Percentiles rank a stretch among this genome's conserved stretches.
phyloP scores from a whole-genome alignment of 2,113 vertebrate genomes.

The Callithrix jacchus region DNA sequence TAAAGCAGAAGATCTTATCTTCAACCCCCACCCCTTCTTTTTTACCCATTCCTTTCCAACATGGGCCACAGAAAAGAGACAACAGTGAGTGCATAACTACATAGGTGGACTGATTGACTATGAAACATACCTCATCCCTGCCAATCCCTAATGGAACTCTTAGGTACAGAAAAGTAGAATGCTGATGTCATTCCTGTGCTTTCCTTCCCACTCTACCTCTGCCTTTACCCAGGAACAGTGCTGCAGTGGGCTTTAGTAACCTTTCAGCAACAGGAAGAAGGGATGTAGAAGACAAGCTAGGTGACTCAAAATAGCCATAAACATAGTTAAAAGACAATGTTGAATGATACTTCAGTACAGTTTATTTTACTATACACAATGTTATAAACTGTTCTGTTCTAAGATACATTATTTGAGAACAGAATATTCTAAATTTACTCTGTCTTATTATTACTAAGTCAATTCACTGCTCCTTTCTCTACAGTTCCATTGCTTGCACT shows the following conservation, averaged over 20 bases:
- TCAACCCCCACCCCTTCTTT: neutral
- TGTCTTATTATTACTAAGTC: neutral
- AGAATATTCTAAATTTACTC: slow-evolving; percentile 26
- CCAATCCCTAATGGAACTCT: neutral
- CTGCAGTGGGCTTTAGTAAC: neutral
- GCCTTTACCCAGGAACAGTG: neutral
- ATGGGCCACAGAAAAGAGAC: neutral
- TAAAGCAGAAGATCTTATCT: neutral
- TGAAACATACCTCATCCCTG: neutral
- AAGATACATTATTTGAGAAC: neutral
- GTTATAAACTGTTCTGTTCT: neutral
- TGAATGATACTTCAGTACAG: neutral
- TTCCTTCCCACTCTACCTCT: neutral
- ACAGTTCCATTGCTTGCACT: neutral
- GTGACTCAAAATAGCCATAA: neutral
- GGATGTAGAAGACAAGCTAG: neutral
- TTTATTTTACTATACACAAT: slow-evolving; percentile 11
- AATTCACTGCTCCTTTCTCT: neutral
- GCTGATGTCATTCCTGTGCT: neutral
- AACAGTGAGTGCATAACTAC: neutral
- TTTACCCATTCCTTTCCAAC: neutral
- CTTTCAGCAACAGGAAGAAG: neutral
- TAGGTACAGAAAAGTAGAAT: neutral
- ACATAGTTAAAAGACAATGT: neutral
- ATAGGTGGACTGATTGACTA: neutral